Percentiles rank a stretch among this genome's conserved stretches.
Conservation (phyloP, 2,797 vertebrate genomes). For the Cuniculus paca region DNA sequence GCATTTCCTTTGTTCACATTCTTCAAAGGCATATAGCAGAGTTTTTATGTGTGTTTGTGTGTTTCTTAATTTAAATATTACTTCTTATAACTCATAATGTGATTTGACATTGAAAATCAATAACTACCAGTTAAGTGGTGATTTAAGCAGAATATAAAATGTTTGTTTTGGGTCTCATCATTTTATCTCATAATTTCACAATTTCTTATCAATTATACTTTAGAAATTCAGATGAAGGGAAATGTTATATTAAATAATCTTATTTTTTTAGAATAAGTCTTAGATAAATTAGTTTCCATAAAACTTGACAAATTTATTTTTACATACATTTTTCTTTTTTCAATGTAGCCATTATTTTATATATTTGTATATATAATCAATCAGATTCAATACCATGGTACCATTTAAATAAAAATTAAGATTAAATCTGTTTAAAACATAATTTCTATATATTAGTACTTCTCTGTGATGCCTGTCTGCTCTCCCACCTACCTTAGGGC, state of each 20-base stretch:
- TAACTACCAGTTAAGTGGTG: not conserved
- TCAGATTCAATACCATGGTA: constrained; percentile 78
- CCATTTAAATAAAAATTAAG: constrained; percentile 75
- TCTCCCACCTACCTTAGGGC: no score
- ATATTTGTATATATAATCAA: constrained; percentile 31
- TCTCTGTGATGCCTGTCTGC: no score
- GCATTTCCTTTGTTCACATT: not conserved
- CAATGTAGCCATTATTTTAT: not conserved
- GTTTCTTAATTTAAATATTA: constrained; percentile 24
- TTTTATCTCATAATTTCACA: constrained; percentile 13
- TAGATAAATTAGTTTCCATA: not conserved
- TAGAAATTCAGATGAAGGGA: constrained; percentile 16
- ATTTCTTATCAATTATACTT: constrained; percentile 52
- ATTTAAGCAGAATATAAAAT: constrained; percentile 19
- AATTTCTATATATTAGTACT: constrained; percentile 48
- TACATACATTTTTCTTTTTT: not conserved
- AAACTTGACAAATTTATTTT: not conserved
- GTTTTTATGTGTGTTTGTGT: not conserved
- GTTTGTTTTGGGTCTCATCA: not conserved
- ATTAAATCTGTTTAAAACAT: constrained; percentile 76
- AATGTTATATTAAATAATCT: constrained; percentile 19
- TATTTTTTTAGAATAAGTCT: not conserved
- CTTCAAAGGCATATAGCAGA: not conserved
- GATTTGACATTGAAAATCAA: constrained; percentile 21
- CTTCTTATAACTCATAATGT: not conserved